phyloP scores from a whole-genome alignment of 2,113 vertebrate genomes.

The Spermophilus dauricus region DNA sequence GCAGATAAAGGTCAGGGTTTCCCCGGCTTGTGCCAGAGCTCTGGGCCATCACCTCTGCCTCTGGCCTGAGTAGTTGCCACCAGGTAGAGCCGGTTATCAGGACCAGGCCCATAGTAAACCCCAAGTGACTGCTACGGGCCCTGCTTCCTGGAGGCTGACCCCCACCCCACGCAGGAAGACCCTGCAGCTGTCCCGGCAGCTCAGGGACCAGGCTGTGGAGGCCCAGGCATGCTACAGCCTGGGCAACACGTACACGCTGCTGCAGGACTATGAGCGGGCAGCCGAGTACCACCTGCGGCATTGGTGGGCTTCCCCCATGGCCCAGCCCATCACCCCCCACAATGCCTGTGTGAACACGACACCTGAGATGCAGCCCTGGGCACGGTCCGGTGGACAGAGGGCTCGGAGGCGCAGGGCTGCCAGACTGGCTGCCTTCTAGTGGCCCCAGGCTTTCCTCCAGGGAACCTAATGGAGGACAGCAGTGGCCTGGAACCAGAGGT shows the following conservation, averaged over 20 bases:
- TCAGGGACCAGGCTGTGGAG: slow-evolving; percentile 97
- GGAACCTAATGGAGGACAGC: not conserved
- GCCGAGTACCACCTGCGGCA: slow-evolving; percentile 97
- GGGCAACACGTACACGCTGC: slow-evolving; percentile 96
- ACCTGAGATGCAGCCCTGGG: rapidly evolving
- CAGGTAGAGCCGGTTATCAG: not conserved
- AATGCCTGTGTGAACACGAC: rapidly evolving
- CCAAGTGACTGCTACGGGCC: too few relatives aligned
- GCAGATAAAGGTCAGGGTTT: rapidly evolving
- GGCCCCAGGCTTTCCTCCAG: rapidly evolving
- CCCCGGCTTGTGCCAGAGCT: not conserved
- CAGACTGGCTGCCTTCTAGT: rapidly evolving
- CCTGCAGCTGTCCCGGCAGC: slow-evolving; percentile 95
- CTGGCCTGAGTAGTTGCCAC: not conserved
- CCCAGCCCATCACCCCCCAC: rapidly evolving
- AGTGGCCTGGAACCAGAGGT: not conserved
- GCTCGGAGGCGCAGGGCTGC: not conserved
- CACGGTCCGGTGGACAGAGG: rapidly evolving
- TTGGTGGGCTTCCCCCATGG: rapidly evolving
- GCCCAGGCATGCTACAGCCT: slow-evolving; percentile 99
- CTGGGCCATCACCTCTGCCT: not conserved
- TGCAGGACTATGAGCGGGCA: slow-evolving; percentile 95
- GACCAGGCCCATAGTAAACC: not conserved
- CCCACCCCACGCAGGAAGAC: slow-evolving; percentile 91
- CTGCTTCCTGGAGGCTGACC: not conserved